Evolutionary conservation across 1,140 invertebrate genomes (phyloP), one percentile per base, ranked within the genome.

Genomic region (Ceratosolen solmsi): DNA sequence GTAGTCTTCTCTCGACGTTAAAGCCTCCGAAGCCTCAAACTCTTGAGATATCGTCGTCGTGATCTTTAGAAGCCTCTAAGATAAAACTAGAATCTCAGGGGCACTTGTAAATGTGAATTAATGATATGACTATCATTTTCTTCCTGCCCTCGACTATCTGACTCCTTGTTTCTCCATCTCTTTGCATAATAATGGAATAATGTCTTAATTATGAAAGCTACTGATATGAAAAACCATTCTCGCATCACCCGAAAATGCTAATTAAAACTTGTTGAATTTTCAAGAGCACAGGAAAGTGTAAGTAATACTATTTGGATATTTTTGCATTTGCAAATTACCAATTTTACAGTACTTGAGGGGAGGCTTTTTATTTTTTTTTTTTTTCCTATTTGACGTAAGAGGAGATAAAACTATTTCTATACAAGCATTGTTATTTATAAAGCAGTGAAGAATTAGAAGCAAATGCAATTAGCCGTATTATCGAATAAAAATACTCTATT

Each of bases 51-150:
- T 72, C 41, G 17, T 27, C 33, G n/a, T 51, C 38, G 70, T 1
- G 41, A 72, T 51, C 70, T 25, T 30, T 51, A 9, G 3, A 51
- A 30, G 11, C 15, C 41, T 51, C 70, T 30, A 27, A 68, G 63
- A 38, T 68, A 17, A 68, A 38, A n/a, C 20, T 51, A 17, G 2
- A n/a, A 7, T 72, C 41, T 25, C 11, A 0, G 4, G 30, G 38
- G 38, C 9, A 30, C 41, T 72, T 72, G 15, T 72, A 17, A 27
- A 72, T 15, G 11, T 20, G 33, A 49, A 30, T 22, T 72, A 27
- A 72, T 30, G 41, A 72, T 38, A 51, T 51, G 3, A 30, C 70
- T 72, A 49, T 72, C 46, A 56, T n/a, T 56, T 20, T 71, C 38
- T 30, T 30, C 1, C 41, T 46, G 0, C n/a, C 8, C 41, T 71